Evolutionary conservation across 2,888 invertebrate genomes (phyloP).

Genomic region (Iselma pallidipennis): DNA sequence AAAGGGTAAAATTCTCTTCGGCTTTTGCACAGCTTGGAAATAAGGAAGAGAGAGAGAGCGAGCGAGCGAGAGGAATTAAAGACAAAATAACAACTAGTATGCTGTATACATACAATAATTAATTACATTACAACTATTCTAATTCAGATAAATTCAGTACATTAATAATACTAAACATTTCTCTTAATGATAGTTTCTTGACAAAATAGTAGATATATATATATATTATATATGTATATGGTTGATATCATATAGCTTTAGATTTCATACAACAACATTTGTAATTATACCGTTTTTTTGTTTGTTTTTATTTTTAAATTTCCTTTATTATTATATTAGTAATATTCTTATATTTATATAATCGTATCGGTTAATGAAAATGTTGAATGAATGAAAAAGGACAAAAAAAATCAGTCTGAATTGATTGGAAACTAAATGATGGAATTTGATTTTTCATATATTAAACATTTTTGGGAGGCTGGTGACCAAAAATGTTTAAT

Average conservation of each 20-base stretch:
- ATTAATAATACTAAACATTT: conserved; percentile 45
- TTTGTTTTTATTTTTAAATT: conserved; percentile 19
- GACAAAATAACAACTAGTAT: conserved; percentile 50
- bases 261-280: conserved; percentile 46
- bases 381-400: background rate
- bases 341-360: conserved; percentile 14
- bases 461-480: conserved; percentile 51
- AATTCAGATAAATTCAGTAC: conserved; percentile 53
- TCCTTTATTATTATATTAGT: conserved; percentile 13
- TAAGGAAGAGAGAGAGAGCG: too few species aligned
- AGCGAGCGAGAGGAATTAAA: conserved; percentile 33
- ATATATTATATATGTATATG: too few species aligned
- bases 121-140: conserved; percentile 50
- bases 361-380: too few species aligned
- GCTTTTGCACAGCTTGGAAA: too few species aligned
- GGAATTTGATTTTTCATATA: conserved; percentile 22
- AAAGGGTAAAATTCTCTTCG: too few species aligned
- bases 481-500: conserved; percentile 49
- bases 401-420: conserved; percentile 29
- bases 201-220: too few species aligned
- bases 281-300: conserved; percentile 46
- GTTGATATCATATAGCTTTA: conserved; percentile 43
- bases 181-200: conserved; percentile 45
- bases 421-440: conserved; percentile 9
- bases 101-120: conserved; percentile 54